Percentiles rank a stretch among this genome's conserved stretches.
Evolutionary conservation across 2,113 vertebrate species (phyloP).

Genomic region (Trematomus loennbergii): DNA sequence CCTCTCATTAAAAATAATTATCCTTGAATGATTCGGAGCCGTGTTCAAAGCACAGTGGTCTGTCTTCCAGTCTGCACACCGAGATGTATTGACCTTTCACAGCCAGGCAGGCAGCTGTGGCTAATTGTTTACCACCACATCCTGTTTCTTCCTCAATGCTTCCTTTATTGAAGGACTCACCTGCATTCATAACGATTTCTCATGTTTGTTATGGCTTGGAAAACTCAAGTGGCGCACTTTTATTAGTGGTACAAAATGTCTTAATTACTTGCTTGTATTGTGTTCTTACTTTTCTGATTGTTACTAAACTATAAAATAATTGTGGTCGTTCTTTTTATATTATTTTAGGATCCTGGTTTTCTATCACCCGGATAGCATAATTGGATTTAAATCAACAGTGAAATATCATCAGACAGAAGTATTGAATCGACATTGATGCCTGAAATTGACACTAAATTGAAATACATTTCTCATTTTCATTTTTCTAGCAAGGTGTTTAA

Average conservation of each 20-base stretch:
- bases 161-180: conserved; percentile 32
- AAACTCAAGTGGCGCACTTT: background rate
- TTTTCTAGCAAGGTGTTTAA: no score
- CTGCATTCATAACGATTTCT: conserved; percentile 22
- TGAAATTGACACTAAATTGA: background rate
- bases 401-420: background rate
- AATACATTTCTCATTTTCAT: no score
- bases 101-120: conserved; percentile 36
- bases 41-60: conserved; percentile 62
- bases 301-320: no score
- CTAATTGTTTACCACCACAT: conserved; percentile 75
- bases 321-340: no score
- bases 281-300: no score
- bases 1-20: background rate
- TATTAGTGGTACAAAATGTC: background rate
- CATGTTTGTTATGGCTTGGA: background rate
- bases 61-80: conserved; percentile 64
- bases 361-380: background rate
- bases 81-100: conserved; percentile 76
- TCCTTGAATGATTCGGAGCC: conserved; percentile 16
- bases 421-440: background rate
- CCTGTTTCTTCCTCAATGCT: conserved; percentile 49
- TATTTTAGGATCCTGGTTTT: background rate
- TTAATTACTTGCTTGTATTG: background rate
- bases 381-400: background rate